A percentile compares a stretch with the other conserved stretches of the same genome.
These are phyloP conservation scores for Mionectes macconnelli DNA, from an alignment of 2,113 vertebrate species.

Conservation along the genomic window DNA sequence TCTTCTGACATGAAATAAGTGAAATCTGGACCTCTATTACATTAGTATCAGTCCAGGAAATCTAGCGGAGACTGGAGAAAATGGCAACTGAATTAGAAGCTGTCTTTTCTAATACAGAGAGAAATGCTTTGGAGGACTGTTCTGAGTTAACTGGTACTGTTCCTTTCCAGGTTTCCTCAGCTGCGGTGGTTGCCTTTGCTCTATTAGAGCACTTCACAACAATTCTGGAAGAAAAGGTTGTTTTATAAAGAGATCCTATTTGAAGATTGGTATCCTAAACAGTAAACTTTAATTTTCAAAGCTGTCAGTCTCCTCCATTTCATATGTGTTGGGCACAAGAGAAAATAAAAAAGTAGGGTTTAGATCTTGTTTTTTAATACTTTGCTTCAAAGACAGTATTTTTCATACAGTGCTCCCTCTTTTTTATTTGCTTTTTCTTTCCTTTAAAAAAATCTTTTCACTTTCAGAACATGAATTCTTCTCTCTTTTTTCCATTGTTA, in stretches of 20 bases:
- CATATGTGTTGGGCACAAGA: not conserved
- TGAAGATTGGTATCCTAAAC: not conserved
- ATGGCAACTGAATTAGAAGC: not conserved
- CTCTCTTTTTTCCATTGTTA: not conserved
- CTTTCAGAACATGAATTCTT: not conserved
- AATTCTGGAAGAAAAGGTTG: not conserved
- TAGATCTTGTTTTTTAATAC: not conserved
- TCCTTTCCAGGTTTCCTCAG: not conserved
- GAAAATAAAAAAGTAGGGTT: not conserved
- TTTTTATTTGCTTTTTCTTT: not conserved
- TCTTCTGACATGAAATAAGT: not conserved
- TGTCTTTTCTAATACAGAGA: not conserved
- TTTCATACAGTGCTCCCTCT: not conserved
- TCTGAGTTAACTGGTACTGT: not conserved
- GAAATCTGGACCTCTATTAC: not conserved
- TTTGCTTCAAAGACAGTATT: not conserved
- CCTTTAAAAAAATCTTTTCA: not conserved
- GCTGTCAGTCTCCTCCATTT: not conserved
- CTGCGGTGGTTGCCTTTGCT: not conserved
- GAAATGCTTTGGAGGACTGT: not conserved
- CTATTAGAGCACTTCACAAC: not conserved
- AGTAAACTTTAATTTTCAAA: constrained; percentile 10
- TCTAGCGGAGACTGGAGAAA: not conserved
- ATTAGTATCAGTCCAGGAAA: not conserved
- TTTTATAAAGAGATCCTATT: not conserved